Conservation (phyloP, 1,140 invertebrate species). For the Drosophila persimilis region DNA sequence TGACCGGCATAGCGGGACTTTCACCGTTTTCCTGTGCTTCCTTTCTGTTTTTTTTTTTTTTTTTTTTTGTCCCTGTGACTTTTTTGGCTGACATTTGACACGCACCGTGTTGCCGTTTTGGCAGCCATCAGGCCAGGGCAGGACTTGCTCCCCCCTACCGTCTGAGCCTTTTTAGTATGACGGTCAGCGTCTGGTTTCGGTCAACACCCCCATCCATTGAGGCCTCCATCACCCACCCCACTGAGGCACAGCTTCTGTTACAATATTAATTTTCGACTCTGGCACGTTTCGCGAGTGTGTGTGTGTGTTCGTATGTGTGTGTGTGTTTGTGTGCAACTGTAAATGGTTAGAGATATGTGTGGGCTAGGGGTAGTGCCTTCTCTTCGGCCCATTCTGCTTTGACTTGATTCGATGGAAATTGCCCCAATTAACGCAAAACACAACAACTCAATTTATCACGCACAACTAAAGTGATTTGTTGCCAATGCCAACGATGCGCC, state of each 20-base stretch:
- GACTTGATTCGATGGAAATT: conserved; percentile 69
- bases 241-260: conserved; percentile 35
- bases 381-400: conserved; percentile 27
- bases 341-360: not conserved
- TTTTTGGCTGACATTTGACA: conserved; percentile 77
- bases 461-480: conserved; percentile 81
- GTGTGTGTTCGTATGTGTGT: not conserved
- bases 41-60: conserved; percentile 1
- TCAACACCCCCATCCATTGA: conserved; percentile 10
- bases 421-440: conserved; percentile 79
- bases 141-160: too few relatives aligned
- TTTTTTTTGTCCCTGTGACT: conserved; percentile 20
- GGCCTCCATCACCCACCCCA: not conserved
- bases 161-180: conserved; percentile 59
- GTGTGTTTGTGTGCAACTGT: not conserved
- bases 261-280: conserved; percentile 71
- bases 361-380: conserved; percentile 18
- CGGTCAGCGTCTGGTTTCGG: conserved; percentile 50
- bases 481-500: conserved; percentile 71
- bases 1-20: conserved; percentile 71
- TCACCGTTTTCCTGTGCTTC: conserved; percentile 22
- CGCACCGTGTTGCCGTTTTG: conserved; percentile 57
- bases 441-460: conserved; percentile 81
- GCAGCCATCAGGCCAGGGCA: too few relatives aligned
- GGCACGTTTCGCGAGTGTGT: conserved; percentile 48